Evolutionary conservation across 2,797 vertebrate genomes (phyloP).

Genomic region (Streptopelia turtur): DNA sequence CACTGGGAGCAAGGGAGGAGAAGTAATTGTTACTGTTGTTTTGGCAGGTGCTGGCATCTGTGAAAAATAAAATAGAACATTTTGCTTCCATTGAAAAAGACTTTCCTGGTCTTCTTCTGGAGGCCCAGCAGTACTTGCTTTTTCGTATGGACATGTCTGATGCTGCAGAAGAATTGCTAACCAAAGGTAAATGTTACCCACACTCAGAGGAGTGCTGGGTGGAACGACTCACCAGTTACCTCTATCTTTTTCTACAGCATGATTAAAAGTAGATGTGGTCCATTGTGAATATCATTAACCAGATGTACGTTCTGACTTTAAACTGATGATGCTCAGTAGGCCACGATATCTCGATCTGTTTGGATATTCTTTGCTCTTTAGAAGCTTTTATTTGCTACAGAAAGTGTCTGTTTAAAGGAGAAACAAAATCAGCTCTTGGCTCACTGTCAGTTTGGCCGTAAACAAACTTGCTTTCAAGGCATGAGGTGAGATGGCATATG

Average conservation of each 20-base stretch:
- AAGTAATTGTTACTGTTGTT: conserved; percentile 18
- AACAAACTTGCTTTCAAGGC: neutral
- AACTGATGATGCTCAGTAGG: neutral
- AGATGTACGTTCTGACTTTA: conserved; percentile 15
- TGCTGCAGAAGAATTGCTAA: conserved; percentile 32
- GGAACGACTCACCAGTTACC: neutral
- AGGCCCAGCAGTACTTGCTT: conserved; percentile 93
- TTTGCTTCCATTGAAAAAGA: conserved; percentile 85
- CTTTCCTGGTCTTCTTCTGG: conserved; percentile 87
- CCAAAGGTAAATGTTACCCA: conserved; percentile 71
- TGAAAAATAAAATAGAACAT: conserved; percentile 96
- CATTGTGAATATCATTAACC: neutral
- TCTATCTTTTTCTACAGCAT: neutral
- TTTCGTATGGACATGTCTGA: conserved; percentile 83
- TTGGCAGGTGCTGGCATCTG: conserved; percentile 91
- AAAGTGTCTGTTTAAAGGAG: neutral
- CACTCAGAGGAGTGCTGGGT: neutral
- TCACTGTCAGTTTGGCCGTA: neutral
- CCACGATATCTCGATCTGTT: neutral
- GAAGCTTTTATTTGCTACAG: neutral
- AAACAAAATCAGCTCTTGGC: neutral
- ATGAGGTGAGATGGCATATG: neutral
- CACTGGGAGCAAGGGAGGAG: neutral
- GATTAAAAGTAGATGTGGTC: neutral
- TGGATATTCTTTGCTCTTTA: neutral